These are phyloP conservation scores for Rambutsinella grinnellia DNA, from an alignment of 2,888 invertebrate genomes.

Conservation along the genomic window DNA sequence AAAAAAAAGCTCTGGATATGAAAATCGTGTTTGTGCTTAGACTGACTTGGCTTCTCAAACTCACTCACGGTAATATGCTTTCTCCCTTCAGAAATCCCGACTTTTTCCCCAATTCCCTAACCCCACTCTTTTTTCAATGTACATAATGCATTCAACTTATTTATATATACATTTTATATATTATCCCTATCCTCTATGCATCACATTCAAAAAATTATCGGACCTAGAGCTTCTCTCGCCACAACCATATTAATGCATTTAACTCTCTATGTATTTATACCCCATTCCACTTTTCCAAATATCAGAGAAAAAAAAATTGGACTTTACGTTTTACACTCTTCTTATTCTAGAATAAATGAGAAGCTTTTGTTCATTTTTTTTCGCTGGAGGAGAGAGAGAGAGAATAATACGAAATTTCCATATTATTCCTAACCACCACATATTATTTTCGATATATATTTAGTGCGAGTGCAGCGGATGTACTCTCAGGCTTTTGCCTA, in stretches of 20 bases:
- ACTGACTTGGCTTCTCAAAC: constrained; percentile 33
- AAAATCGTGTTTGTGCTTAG: neutral
- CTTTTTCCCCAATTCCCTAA: constrained; percentile 47
- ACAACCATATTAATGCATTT: constrained; percentile 41
- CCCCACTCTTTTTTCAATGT: constrained; percentile 27
- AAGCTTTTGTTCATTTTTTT: neutral
- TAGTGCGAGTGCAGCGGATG: too few relatives aligned
- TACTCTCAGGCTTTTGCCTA: too few relatives aligned
- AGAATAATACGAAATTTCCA: constrained; percentile 30
- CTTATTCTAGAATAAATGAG: neutral
- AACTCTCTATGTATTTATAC: neutral
- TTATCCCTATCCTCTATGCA: constrained; percentile 4
- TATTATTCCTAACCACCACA: neutral
- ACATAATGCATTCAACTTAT: neutral
- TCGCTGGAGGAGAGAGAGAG: neutral
- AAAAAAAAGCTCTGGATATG: too few relatives aligned
- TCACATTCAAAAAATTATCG: constrained; percentile 44
- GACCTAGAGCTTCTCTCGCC: constrained; percentile 3
- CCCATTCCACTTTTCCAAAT: neutral
- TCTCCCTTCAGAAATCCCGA: constrained; percentile 49
- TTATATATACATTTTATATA: neutral
- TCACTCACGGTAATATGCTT: constrained; percentile 30
- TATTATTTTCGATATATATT: too few relatives aligned
- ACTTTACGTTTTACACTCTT: neutral
- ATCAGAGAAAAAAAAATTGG: too few relatives aligned